A percentile compares a stretch with the other conserved stretches of the same genome.
Conservation (phyloP, 2,113 vertebrate genomes). For the Balaenoptera acutorostrata region DNA sequence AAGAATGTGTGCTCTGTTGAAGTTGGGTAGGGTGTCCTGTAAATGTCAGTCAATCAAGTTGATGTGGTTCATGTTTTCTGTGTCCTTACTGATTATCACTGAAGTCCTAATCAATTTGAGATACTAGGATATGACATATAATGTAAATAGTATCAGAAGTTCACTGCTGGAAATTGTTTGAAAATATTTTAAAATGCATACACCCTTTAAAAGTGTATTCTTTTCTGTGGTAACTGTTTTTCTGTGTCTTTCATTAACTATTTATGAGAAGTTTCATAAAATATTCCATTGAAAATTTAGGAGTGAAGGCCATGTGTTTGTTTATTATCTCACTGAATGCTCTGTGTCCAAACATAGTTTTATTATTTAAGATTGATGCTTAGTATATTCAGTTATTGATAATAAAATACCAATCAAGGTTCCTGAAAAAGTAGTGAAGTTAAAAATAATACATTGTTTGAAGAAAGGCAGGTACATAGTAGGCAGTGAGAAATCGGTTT, state of each 20-base stretch:
- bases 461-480: background rate
- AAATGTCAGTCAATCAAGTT: background rate
- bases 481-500: background rate
- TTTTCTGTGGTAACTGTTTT: background rate
- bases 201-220: background rate
- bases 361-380: background rate
- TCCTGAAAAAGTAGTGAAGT: background rate
- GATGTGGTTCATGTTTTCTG: background rate
- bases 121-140: background rate
- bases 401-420: background rate
- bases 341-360: background rate
- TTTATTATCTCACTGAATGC: background rate
- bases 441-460: background rate
- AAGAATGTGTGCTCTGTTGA: background rate
- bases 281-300: background rate
- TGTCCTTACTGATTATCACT: background rate
- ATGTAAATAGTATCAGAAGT: background rate
- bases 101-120: background rate
- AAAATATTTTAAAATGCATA: background rate
- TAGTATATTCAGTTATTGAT: background rate
- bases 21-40: background rate
- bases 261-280: slow-evolving; percentile 2
- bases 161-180: background rate
- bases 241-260: background rate
- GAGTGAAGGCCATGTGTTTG: background rate